These are phyloP conservation scores for Natrix natrix DNA, from an alignment of 2,797 vertebrate genomes.

Conservation along the genomic window DNA sequence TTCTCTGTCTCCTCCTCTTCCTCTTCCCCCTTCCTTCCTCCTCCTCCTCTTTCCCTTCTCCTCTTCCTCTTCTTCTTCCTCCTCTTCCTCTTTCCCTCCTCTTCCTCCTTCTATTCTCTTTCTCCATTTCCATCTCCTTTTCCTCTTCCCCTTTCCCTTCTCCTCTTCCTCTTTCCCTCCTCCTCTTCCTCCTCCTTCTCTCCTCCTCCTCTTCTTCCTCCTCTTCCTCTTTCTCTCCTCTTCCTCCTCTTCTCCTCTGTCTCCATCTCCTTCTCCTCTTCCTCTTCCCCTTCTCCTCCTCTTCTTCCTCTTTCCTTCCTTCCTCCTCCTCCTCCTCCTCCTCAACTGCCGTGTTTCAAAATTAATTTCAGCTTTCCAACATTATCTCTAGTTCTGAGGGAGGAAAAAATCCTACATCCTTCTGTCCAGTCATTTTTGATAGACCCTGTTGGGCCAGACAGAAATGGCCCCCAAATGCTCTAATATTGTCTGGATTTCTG, in stretches of 20 bases:
- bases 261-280: too few species aligned
- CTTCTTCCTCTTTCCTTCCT: neutral
- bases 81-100: accelerated
- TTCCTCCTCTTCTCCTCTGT: accelerated
- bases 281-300: accelerated
- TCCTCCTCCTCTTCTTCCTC: too few species aligned
- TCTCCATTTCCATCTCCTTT: too few species aligned
- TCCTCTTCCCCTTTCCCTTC: accelerated
- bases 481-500: neutral
- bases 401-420: neutral
- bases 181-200: accelerated
- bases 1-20: accelerated
- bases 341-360: neutral
- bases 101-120: accelerated
- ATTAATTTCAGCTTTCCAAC: neutral
- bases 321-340: neutral
- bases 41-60: accelerated
- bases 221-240: accelerated
- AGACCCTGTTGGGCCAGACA: neutral
- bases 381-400: neutral
- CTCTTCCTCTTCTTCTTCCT: too few species aligned
- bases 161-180: accelerated
- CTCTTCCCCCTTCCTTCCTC: too few species aligned
- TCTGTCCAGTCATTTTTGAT: neutral
- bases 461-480: neutral